These are phyloP conservation scores for Bombus balteatus DNA, from an alignment of 1,140 invertebrate species.

Conservation along the genomic window DNA sequence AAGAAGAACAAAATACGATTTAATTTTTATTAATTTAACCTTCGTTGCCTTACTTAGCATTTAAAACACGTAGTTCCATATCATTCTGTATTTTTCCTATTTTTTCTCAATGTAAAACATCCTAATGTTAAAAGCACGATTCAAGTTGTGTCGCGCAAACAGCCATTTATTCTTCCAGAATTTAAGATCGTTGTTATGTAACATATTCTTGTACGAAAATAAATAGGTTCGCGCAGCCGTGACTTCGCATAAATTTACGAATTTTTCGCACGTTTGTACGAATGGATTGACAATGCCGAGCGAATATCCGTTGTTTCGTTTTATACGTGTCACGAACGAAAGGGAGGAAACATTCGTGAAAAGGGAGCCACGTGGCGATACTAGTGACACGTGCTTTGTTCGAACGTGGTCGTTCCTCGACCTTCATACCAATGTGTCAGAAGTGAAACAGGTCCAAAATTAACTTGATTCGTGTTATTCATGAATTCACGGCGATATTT, in stretches of 20 bases:
- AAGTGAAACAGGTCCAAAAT: constrained; percentile 18
- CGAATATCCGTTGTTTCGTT: neutral
- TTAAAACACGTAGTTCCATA: neutral
- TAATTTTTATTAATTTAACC: no score
- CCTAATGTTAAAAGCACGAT: neutral
- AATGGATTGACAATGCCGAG: neutral
- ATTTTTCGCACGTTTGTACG: neutral
- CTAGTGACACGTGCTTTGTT: constrained; percentile 49
- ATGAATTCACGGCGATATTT: neutral
- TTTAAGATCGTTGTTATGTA: neutral
- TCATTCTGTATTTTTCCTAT: neutral
- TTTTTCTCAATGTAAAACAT: neutral
- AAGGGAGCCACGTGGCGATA: constrained; percentile 58
- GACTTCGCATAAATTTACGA: neutral
- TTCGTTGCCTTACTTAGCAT: no score
- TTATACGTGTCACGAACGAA: constrained; percentile 11
- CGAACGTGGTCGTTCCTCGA: neutral
- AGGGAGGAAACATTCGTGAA: constrained; percentile 32
- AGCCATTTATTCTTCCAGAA: neutral
- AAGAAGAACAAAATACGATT: no score
- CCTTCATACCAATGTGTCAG: constrained; percentile 13
- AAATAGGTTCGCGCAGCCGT: no score
- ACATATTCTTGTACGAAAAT: neutral
- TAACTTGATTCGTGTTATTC: constrained; percentile 2
- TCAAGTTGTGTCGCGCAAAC: neutral